Evolutionary conservation across 1,140 invertebrate species (phyloP).

Genomic region (Neodiprion pinetum): DNA sequence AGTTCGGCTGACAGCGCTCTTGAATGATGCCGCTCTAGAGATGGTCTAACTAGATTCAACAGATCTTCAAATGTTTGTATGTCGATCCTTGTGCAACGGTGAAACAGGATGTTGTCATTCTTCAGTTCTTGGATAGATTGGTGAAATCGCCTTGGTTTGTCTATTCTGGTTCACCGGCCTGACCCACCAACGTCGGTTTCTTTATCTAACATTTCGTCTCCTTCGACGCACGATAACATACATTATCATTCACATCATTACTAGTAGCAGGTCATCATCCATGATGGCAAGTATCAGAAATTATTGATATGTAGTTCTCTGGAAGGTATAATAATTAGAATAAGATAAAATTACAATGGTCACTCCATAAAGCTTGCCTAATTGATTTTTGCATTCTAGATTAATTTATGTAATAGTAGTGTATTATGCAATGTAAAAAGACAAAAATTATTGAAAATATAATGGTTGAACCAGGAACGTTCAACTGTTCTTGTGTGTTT

Average conservation of each 20-base stretch:
- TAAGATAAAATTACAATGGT: too few relatives aligned
- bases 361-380: too few relatives aligned
- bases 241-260: not conserved
- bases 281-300: not conserved
- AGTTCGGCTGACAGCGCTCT: constrained; percentile 17
- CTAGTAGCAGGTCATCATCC: not conserved
- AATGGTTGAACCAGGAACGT: too few relatives aligned
- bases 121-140: constrained; percentile 15
- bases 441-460: too few relatives aligned
- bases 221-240: not conserved
- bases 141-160: constrained; percentile 20
- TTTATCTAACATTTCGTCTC: constrained; percentile 10
- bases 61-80: constrained; percentile 8
- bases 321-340: not conserved
- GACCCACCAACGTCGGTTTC: constrained; percentile 20
- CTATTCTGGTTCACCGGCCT: constrained; percentile 21
- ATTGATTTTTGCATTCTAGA: too few relatives aligned
- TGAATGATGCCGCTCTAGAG: not conserved
- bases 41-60: constrained; percentile 1
- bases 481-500: too few relatives aligned
- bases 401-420: too few relatives aligned
- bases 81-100: constrained; percentile 13
- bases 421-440: too few relatives aligned
- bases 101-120: constrained; percentile 1
- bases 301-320: not conserved